Evolutionary conservation across 1,140 invertebrate genomes (phyloP), one percentile per base, ranked within the genome.

Genomic region (Drosophila kepulauana): DNA sequence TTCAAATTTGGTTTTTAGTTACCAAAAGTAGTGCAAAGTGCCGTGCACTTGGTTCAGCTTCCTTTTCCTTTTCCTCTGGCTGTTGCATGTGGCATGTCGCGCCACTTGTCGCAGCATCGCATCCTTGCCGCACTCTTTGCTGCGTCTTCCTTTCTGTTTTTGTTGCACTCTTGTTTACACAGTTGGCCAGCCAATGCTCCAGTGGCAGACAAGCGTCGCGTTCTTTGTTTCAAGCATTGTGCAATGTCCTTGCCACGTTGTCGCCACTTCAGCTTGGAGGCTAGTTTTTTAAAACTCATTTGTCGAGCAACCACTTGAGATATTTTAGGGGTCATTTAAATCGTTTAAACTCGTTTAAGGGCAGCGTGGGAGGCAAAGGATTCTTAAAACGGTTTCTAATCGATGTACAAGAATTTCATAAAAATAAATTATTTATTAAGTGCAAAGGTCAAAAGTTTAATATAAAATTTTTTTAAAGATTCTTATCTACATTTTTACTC

Each of bases 161-260:
- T 58, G 58, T 58, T 68, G 62, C 73, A 79, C 63, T 73, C 48
- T 46, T 80, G 78, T 80, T 80, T 78, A 78, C 64, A 78, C 78
- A 80, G 78, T 80, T 80, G 78, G 58, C 64, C 43, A 61, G 59
- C 10, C 63, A 25, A 3, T 62, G 64, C 65, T 45, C 15, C 54
- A 16, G 41, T 3, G 41, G 38, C 45, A 63, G 43, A 52, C 38
- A 30, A 49, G 35, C 46, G 33, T 33, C 45, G 49, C 33, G 48
- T 57, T 43, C 58, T 51, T 63, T 67, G 11, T 58, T 51, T 68
- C 16, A 59, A 35, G 28, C 72, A 57, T 78, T 78, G 66, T 71
- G 73, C 73, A 79, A 79, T 79, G 38, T 79, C 66, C 74, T 75
- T 35, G 28, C 11, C 1, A 8, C 10, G 28, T 41, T 38, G 11